Evolutionary conservation across 2,113 vertebrate species (phyloP), one percentile per base, ranked within the genome.

Genomic region (Eretmochelys imbricata): DNA sequence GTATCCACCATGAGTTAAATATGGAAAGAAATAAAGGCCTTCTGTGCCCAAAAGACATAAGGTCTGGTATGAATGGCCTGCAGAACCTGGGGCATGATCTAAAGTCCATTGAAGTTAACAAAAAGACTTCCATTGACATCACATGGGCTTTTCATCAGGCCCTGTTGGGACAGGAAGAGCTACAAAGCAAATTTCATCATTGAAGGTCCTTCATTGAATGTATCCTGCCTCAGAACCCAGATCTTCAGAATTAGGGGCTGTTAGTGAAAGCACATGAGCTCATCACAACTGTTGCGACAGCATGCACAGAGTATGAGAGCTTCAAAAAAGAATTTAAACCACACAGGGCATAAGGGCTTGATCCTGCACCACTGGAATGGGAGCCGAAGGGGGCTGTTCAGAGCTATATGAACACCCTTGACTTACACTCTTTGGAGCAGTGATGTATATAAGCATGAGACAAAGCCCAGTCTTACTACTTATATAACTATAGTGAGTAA

Each of bases 401-500:
- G 80, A 84, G 25, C 49, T 55, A 2, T 1, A 11, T 7, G 78
- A 59, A 81, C 69, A n/a, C 53, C 53, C 14, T 27, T 16, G 49
- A 29, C 3, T 5, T 38, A 2, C 10, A 6, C 16, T n/a, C 8
- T 80, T 35, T 51, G 79, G 29, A 4, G 29, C 49, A 80, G 35
- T 59, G 5, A 54, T 24, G 46, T 1, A 48, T 1, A 31, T 2
- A 46, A 4, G 25, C n/a, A 31, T 85, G 55, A 35, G 48, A 16
- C 6, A 20, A 46, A 29, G 2, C 4, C 4, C 14, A 20, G 35
- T n/a, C 6, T 6, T 10, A 51, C 5, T 85, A 5, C 20, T 50
- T 48, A 1, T 12, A 2, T 8, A 7, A 14, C 3, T 27, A 72
- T 2, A 69, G 12, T 1, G 6, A 38, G 65, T 38, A 17, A 69